Conservation (phyloP, 2,113 vertebrate genomes). For the Pachycephala philippinensis region DNA sequence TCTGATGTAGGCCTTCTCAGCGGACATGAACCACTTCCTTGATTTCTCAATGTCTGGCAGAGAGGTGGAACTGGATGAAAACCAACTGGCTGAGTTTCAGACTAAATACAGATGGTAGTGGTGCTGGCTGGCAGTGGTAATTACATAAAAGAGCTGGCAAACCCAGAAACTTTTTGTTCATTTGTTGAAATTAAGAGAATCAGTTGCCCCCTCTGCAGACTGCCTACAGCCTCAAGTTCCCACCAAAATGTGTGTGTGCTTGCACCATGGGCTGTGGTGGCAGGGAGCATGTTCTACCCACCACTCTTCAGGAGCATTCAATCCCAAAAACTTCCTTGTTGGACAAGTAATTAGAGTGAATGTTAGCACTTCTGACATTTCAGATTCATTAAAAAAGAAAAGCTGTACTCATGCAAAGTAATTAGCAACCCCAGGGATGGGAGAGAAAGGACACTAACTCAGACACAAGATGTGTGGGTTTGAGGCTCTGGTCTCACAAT, state of each 20-base stretch:
- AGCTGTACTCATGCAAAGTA: neutral
- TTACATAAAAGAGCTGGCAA: neutral
- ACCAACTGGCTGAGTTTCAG: constrained; percentile 46
- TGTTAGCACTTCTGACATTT: neutral
- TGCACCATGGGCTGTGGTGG: neutral
- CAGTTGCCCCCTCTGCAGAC: neutral
- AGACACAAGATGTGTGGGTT: neutral
- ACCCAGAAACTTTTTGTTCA: neutral
- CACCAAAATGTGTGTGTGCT: neutral
- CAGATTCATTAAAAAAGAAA: neutral
- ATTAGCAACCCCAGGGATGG: neutral
- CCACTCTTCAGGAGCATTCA: neutral
- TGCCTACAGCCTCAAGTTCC: neutral
- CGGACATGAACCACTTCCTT: neutral
- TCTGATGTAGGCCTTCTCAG: neutral
- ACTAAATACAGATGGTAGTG: constrained; percentile 45
- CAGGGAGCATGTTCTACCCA: neutral
- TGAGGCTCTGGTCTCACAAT: neutral
- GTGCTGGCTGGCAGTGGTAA: constrained; percentile 31
- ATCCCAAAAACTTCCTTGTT: neutral
- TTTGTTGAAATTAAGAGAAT: constrained; percentile 3
- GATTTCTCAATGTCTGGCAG: constrained; percentile 20
- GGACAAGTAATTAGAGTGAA: neutral
- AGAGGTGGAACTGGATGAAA: constrained; percentile 24
- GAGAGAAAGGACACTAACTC: neutral